Evolutionary conservation across 2,113 vertebrate genomes (phyloP), one percentile per base, ranked within the genome.

Genomic region (Oryzias celebensis): DNA sequence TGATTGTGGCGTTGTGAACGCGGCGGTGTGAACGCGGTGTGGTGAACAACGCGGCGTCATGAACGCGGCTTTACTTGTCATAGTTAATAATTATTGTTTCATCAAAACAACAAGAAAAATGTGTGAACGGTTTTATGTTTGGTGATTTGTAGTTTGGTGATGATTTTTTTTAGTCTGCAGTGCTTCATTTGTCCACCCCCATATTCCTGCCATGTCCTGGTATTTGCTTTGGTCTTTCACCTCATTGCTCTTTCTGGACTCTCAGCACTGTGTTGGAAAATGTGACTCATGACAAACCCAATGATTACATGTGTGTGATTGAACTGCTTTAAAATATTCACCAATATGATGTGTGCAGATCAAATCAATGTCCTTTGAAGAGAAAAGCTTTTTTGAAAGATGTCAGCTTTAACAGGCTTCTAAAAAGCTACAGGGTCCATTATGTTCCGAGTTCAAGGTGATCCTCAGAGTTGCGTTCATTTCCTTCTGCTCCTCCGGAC

Each of bases 121-220:
- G 1, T 16, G 7, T 52, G 16, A 7, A 44, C 13, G 0, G 42
- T 15, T 28, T 16, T 15, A 45, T 17, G 14, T 17, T 45, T 45
- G 2, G 44, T 17, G 5, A 45, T 45, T 5, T 14, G 15, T 3
- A 23, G 10, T 13, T 68, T 18, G 7, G 14, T 5, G 13, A 42
- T 65, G 36, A 45, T 15, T 50, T 75, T 14, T 45, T 45, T n/a
- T n/a, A n/a, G 2, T 52, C 2, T 5, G 22, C 51, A 55, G 69
- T 31, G 36, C 5, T 28, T 28, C 26, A 28, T 28, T 20, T 20
- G 20, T 20, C 59, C 93, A 91, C 69, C 50, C 91, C 36, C 94
- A 93, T 94, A 91, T 93, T 88, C 92, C 90, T 95, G 90, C 93
- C 91, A 87, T 94, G 93, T 92, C 91, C 90, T 91, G 92, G 88